Evolutionary conservation across 2,113 vertebrate genomes (phyloP), one percentile per base, ranked within the genome.

Genomic region (Canis aureus): DNA sequence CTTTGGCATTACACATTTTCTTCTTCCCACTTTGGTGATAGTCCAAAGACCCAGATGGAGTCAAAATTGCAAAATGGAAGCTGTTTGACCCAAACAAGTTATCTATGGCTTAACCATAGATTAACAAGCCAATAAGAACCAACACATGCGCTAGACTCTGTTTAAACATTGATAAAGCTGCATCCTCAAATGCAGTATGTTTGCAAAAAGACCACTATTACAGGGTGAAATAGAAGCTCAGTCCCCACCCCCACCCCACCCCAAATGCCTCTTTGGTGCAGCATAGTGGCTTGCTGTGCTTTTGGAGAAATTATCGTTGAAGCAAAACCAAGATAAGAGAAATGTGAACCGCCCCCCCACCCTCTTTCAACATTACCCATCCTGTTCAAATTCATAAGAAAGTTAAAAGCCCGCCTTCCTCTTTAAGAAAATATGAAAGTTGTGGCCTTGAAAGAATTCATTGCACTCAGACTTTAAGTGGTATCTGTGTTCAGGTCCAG

Each of bases 361-460:
- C 43, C 0, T 84, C 93, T 97, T 95, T 97, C 71, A 64, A 88
- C 95, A 51, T 82, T 83, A 74, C 73, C 73, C 80, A 96, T 94
- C 96, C 94, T 96, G 92, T 88, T 94, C 78, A 74, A 80, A 84
- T 53, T 98, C 97, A 87, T 96, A 97, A 98, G 79, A 84, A 85
- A 90, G 91, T 57, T 74, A 66, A 98, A 83, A 38, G 23, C 89
- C 94, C n/a, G 17, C 94, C 62, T 57, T 81, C 73, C 67, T 89
- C 59, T 84, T 69, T 76, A 35, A 91, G 92, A 88, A 93, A 96
- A 90, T 15, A 53, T 89, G 92, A 78, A 17, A 69, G 38, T 76
- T 89, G 84, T 73, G 0, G 3, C 67, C 93, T 76, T 32, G 4
- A 96, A 91, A 5, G 79, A 89, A 93, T 60, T 94, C 59, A 8